A percentile compares a stretch with the other conserved stretches of the same genome.
Conservation (phyloP, 2,797 vertebrate species). For the Hemibagrus guttatus region DNA sequence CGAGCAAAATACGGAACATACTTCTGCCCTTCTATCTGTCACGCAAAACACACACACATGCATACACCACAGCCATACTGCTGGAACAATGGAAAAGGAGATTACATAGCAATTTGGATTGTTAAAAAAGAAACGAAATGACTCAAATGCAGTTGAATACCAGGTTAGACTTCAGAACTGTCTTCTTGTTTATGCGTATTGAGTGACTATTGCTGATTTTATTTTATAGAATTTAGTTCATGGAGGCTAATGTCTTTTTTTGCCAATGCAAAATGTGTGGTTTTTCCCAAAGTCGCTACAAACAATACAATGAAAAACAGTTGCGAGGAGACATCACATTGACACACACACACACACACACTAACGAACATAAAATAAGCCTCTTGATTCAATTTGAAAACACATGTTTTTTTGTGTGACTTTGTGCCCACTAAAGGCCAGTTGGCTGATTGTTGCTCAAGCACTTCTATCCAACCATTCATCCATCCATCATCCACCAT, state of each 20-base stretch:
- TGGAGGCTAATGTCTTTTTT: slow-evolving; percentile 46
- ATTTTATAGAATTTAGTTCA: slow-evolving; percentile 52
- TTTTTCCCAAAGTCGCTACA: slow-evolving; percentile 18
- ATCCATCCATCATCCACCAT: slow-evolving; percentile 30
- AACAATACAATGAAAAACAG: slow-evolving; percentile 48
- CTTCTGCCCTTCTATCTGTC: slow-evolving; percentile 49
- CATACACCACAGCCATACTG: slow-evolving; percentile 26
- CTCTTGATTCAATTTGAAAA: slow-evolving; percentile 28
- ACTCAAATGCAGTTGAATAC: slow-evolving; percentile 36
- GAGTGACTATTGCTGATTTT: slow-evolving; percentile 41
- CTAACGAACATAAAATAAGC: slow-evolving; percentile 25
- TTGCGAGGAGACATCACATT: slow-evolving; percentile 7
- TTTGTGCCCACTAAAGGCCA: slow-evolving; percentile 27
- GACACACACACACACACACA: slow-evolving; percentile 25
- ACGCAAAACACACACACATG: slow-evolving; percentile 39
- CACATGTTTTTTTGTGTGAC: slow-evolving; percentile 34
- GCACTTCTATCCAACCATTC: slow-evolving; percentile 21
- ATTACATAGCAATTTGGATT: slow-evolving; percentile 44
- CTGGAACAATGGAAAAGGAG: slow-evolving; percentile 49
- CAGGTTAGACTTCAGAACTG: slow-evolving; percentile 42
- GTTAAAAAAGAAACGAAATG: slow-evolving; percentile 50
- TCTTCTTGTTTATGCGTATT: slow-evolving; percentile 29
- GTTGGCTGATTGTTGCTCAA: slow-evolving; percentile 25
- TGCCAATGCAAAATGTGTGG: slow-evolving; percentile 46
- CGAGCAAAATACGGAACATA: slow-evolving; percentile 62